Percentiles rank a stretch among this genome's conserved stretches.
These are phyloP conservation scores for Halesus radiatus DNA, from an alignment of 1,140 invertebrate species.

Conservation along the genomic window DNA sequence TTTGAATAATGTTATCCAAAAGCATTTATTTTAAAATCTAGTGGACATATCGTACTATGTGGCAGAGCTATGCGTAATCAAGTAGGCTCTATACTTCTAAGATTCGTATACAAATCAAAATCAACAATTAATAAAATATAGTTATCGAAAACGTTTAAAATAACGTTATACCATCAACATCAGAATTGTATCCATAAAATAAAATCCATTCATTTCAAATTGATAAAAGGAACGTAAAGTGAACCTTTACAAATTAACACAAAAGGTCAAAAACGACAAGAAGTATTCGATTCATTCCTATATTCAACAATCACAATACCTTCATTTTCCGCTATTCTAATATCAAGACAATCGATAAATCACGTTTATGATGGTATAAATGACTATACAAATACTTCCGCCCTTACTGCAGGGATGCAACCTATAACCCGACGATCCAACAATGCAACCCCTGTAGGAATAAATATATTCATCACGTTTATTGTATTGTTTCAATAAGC, in stretches of 20 bases:
- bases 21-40: too few relatives aligned
- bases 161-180: too few relatives aligned
- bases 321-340: slow-evolving; percentile 4
- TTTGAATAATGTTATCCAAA: too few relatives aligned
- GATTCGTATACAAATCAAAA: too few relatives aligned
- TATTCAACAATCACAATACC: slow-evolving; percentile 6
- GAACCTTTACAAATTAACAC: background rate
- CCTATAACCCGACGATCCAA: background rate
- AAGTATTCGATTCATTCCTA: background rate
- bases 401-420: slow-evolving; percentile 18
- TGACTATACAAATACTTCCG: background rate
- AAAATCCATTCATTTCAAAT: too few relatives aligned
- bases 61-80: too few relatives aligned
- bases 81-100: too few relatives aligned
- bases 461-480: background rate
- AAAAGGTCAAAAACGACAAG: background rate
- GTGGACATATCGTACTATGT: too few relatives aligned
- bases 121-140: too few relatives aligned
- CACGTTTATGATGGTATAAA: slow-evolving; percentile 14
- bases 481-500: slow-evolving; percentile 38
- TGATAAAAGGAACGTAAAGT: background rate
- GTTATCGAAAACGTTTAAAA: too few relatives aligned
- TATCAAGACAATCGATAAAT: slow-evolving; percentile 4
- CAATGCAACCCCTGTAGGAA: too few relatives aligned
- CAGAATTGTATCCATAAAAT: too few relatives aligned